Evolutionary conservation across 1,140 invertebrate genomes (phyloP), one percentile per base, ranked within the genome.

Genomic region (Lepidurus apus): DNA sequence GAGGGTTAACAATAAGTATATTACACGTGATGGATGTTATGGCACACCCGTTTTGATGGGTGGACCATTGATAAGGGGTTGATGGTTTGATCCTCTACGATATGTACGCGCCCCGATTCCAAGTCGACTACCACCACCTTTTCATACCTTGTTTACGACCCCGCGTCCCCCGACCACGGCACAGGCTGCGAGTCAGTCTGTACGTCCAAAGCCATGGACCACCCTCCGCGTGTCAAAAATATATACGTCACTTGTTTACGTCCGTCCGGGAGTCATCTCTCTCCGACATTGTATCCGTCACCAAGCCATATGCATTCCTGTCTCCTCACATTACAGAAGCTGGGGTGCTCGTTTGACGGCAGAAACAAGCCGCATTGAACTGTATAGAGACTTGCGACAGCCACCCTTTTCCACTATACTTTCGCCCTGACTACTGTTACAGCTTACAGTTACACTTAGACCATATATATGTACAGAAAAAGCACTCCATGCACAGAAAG

Each of bases 221-320:
- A 65, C 53, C 53, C 53, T 65, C 17, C 53, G 53, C 53, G 53
- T 65, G 53, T 65, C 53, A 65, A 65, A 65, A 65, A 65, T 21
- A 4, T 34, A 34, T 7, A 65, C 53, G 53, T 65, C 53, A 65
- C 53, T 65, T 65, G 53, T 65, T 65, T 65, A 65, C 53, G 53
- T 65, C 53, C 21, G 53, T 65, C 53, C 17, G 34, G 34, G 34
- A 34, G 34, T 34, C 34, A 34, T 34, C 21, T 65, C 21, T 65
- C 53, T 65, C 21, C 7, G 53, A 65, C 53, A 65, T n/a, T 65
- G 53, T 65, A 65, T 65, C 53, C 13, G 9, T 65, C 53, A 21
- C n/a, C 53, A 65, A 17, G 53, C 53, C 53, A 65, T 65, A 65
- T 65, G 53, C 53, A 65, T 65, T 65, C 53, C 53, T 65, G 53